Evolutionary conservation across 1,140 invertebrate species (phyloP).

Genomic region (Heliothis virescens): DNA sequence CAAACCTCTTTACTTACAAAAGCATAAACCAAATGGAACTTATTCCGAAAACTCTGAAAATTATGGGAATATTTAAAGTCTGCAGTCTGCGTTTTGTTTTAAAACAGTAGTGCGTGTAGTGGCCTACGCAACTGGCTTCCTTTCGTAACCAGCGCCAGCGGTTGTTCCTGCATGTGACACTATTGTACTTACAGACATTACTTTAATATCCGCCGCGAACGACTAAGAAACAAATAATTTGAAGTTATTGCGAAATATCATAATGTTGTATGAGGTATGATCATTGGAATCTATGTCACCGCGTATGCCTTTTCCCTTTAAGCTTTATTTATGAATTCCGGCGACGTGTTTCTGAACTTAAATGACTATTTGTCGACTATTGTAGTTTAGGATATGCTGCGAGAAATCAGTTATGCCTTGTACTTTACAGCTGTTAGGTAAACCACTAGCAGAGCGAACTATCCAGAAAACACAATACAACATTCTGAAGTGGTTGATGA

Average conservation of each 20-base stretch:
- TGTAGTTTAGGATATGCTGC: background rate
- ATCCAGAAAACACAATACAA: no score
- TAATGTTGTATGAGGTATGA: slow-evolving; percentile 1
- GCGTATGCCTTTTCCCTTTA: slow-evolving; percentile 28
- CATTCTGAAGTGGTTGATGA: background rate
- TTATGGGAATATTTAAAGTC: no score
- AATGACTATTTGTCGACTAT: background rate
- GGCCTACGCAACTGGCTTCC: background rate
- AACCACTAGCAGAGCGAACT: no score
- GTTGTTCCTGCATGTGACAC: slow-evolving; percentile 16
- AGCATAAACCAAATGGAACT: no score
- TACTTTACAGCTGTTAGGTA: no score
- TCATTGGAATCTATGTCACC: slow-evolving; percentile 39
- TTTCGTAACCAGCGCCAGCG: background rate
- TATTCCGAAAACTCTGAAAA: no score
- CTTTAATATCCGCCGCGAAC: slow-evolving; percentile 7
- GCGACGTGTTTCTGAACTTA: slow-evolving; percentile 4
- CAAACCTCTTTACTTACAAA: background rate
- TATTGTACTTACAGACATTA: background rate
- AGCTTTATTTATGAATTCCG: slow-evolving; percentile 26
- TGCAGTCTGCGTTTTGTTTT: background rate
- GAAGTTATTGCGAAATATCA: slow-evolving; percentile 17
- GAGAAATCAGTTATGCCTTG: no score
- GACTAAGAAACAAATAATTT: background rate
- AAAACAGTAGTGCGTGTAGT: background rate